Conservation (phyloP, 1,140 invertebrate species). For the Pararge aegeria region DNA sequence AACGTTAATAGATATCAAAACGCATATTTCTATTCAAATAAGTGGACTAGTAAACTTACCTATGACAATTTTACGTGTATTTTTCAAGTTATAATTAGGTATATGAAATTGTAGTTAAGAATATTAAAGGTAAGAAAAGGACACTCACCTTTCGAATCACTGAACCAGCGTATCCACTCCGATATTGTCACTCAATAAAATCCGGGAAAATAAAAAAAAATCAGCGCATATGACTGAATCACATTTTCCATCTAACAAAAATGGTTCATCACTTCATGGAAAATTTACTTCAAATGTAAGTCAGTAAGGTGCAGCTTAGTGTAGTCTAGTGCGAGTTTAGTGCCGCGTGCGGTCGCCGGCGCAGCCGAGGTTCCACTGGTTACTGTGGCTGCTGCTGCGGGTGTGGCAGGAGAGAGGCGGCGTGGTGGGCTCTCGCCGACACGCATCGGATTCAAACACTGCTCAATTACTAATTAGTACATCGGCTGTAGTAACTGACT, state of each 20-base stretch:
- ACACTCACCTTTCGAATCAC: constrained; percentile 18
- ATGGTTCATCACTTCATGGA: constrained; percentile 55
- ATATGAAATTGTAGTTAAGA: neutral
- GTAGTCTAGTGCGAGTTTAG: neutral
- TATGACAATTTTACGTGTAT: too few relatives aligned
- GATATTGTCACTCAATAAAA: constrained; percentile 38
- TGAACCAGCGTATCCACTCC: constrained; percentile 34
- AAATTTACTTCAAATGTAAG: neutral
- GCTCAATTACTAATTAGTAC: too few relatives aligned
- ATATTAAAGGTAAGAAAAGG: neutral
- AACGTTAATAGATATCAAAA: too few relatives aligned
- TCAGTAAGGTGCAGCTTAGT: neutral
- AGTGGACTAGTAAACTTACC: too few relatives aligned
- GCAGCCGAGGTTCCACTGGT: neutral
- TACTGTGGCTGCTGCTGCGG: neutral
- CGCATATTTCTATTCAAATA: too few relatives aligned
- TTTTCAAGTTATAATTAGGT: neutral
- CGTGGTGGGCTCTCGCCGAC: neutral
- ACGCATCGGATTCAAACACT: too few relatives aligned
- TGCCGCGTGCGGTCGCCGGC: neutral
- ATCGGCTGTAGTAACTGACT: too few relatives aligned
- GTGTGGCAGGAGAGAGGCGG: neutral
- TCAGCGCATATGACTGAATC: constrained; percentile 53
- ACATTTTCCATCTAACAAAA: constrained; percentile 67
- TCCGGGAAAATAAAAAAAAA: constrained; percentile 27